Percentiles rank a stretch among this genome's conserved stretches.
phyloP scores from a whole-genome alignment of 2,797 vertebrate species.

The Gymnoscopelus braueri region DNA sequence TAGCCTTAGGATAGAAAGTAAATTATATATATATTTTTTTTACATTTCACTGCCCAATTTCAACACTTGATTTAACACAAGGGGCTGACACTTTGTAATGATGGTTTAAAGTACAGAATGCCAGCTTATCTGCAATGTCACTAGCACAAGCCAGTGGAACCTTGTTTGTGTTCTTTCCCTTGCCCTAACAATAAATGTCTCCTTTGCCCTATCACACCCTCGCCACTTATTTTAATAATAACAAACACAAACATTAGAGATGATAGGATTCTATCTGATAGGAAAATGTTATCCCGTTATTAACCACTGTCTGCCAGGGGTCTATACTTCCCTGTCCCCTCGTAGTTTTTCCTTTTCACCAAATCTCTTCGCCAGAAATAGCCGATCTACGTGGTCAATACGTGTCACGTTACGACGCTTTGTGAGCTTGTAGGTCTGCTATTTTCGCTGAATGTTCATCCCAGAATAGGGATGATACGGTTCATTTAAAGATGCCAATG shows the following conservation, averaged over 20 bases:
- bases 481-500: no score
- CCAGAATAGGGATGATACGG: no score
- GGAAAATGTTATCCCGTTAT: no score
- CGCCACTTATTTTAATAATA: background rate
- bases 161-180: background rate
- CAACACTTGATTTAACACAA: background rate
- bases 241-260: background rate
- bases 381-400: no score
- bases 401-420: no score
- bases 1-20: background rate
- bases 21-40: no score
- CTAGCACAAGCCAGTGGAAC: constrained; percentile 22
- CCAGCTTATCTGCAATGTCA: constrained; percentile 29
- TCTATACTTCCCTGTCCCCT: no score
- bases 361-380: no score
- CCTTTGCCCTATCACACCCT: background rate
- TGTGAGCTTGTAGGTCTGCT: no score
- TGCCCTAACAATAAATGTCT: background rate
- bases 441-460: no score
- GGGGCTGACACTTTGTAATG: constrained; percentile 32
- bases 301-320: no score
- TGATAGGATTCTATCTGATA: background rate
- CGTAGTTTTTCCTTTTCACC: no score
- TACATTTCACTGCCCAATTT: constrained; percentile 10
- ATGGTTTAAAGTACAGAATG: constrained; percentile 43